phyloP scores from a whole-genome alignment of 2,113 vertebrate species.

The Petrocephalus microphthalmus region DNA sequence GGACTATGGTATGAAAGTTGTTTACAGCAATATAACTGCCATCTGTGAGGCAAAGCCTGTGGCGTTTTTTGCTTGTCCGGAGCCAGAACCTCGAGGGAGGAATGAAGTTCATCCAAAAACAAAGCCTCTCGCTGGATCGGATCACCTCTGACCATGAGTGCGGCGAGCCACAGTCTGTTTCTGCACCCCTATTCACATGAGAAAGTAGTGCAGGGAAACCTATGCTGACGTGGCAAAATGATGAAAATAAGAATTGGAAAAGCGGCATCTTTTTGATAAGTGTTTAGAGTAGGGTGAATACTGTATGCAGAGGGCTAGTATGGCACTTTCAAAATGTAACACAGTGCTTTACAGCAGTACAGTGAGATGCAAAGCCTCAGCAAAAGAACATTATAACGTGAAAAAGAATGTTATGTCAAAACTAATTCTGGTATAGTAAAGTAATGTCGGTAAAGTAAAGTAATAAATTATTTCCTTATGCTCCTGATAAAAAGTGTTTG shows the following conservation, averaged over 20 bases:
- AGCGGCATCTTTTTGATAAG: neutral
- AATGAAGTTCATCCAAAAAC: slow-evolving; percentile 18
- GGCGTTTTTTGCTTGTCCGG: slow-evolving; percentile 4
- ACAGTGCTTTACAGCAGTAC: neutral
- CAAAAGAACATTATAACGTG: neutral
- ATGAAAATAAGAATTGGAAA: neutral
- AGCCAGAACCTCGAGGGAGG: neutral
- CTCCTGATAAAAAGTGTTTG: neutral
- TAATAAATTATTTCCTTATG: neutral
- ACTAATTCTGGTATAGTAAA: neutral
- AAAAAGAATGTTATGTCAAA: neutral
- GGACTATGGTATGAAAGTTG: neutral
- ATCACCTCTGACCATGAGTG: neutral
- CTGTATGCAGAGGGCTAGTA: neutral
- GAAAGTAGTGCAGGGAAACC: neutral
- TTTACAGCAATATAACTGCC: slow-evolving; percentile 7
- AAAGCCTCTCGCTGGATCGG: neutral
- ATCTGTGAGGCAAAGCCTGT: slow-evolving; percentile 6
- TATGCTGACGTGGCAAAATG: neutral
- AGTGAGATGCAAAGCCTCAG: neutral
- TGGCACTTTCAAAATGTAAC: neutral
- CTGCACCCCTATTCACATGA: neutral
- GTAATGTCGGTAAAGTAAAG: no score
- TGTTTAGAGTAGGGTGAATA: neutral
- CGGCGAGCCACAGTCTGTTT: neutral